Conservation (phyloP, 2,113 vertebrate genomes). For the Chloebia gouldiae region DNA sequence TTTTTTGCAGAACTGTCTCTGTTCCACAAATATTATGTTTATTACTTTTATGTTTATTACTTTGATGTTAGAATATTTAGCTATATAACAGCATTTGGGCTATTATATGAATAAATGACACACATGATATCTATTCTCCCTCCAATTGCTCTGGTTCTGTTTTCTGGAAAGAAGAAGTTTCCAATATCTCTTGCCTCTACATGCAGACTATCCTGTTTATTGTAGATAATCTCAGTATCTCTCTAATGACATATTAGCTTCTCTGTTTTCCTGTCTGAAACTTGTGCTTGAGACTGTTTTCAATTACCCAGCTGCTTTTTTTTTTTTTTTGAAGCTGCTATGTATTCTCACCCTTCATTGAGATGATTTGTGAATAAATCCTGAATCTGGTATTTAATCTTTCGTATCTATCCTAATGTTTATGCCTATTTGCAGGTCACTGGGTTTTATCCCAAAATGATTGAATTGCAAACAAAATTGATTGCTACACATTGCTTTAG, state of each 20-base stretch:
- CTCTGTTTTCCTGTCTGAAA: not conserved
- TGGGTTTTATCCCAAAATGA: not conserved
- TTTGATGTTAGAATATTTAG: not conserved
- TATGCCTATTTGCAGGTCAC: not conserved
- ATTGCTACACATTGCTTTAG: not conserved
- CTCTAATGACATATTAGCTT: not conserved
- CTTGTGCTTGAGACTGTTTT: not conserved
- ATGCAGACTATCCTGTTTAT: not conserved
- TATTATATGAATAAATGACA: not conserved
- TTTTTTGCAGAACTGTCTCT: not conserved
- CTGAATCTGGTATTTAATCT: not conserved
- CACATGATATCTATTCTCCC: not conserved
- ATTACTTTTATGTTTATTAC: not conserved
- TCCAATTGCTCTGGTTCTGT: not conserved
- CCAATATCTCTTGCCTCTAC: not conserved
- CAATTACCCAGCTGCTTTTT: not conserved
- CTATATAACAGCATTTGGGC: not conserved
- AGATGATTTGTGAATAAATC: not conserved
- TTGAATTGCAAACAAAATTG: not conserved
- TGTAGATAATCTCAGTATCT: not conserved
- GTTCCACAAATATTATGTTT: not conserved
- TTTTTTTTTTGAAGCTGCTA: not conserved
- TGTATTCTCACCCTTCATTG: not conserved
- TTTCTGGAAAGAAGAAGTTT: not conserved
- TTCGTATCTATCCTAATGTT: not conserved